These are phyloP conservation scores for Himalopsyche phryganea DNA, from an alignment of 1,140 invertebrate species.

Conservation along the genomic window DNA sequence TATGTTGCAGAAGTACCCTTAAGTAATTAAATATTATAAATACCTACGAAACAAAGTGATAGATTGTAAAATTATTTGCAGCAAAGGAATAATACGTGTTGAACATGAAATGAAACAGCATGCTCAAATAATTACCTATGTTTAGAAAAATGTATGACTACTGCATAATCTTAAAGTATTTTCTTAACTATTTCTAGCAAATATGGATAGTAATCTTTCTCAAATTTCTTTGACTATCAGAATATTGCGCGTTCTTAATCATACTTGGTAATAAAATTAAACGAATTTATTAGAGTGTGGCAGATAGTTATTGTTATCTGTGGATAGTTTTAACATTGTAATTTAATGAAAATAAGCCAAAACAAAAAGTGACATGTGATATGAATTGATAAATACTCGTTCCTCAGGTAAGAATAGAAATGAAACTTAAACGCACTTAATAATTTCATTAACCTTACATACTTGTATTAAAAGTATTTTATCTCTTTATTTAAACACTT, in stretches of 20 bases:
- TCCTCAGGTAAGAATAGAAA: constrained; percentile 1
- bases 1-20: background rate
- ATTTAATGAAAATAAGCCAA: constrained; percentile 4
- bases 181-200: no score
- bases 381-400: constrained; percentile 17
- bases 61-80: background rate
- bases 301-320: background rate
- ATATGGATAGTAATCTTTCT: no score
- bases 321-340: constrained; percentile 2
- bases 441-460: no score
- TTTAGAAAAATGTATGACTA: background rate
- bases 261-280: no score
- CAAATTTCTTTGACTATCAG: no score
- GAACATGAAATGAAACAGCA: background rate
- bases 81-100: background rate
- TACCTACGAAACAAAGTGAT: background rate
- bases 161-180: no score
- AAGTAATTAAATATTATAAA: background rate
- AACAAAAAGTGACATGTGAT: constrained; percentile 16
- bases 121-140: constrained; percentile 1
- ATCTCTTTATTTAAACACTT: no score
- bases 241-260: no score
- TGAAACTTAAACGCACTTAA: no score
- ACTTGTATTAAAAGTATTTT: no score
- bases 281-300: no score